A percentile compares a stretch with the other conserved stretches of the same genome.
Conservation (phyloP, 1,140 invertebrate species). For the Lordiphosa collinella region DNA sequence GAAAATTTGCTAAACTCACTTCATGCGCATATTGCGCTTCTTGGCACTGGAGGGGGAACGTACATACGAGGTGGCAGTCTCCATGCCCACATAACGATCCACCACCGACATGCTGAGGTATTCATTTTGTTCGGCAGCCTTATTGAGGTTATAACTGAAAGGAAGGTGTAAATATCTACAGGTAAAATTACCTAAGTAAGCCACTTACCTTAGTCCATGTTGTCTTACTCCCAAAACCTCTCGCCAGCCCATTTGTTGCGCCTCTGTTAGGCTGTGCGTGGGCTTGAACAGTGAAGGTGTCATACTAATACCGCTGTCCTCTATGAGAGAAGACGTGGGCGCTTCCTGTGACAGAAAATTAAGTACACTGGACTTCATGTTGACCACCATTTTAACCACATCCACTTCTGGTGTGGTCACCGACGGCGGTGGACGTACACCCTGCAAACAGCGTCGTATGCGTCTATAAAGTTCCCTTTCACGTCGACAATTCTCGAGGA, state of each 20-base stretch:
- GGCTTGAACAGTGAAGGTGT: conserved; percentile 53
- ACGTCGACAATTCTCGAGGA: conserved; percentile 63
- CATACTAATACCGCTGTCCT: conserved; percentile 37
- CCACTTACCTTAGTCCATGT: conserved; percentile 81
- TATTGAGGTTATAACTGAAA: conserved; percentile 83
- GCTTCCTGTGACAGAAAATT: conserved; percentile 37
- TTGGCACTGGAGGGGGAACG: conserved; percentile 81
- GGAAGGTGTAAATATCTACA: conserved; percentile 68
- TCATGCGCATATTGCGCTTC: conserved; percentile 80
- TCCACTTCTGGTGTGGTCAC: conserved; percentile 82
- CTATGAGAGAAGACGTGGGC: neutral
- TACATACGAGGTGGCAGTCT: conserved; percentile 84
- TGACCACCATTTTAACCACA: conserved; percentile 77
- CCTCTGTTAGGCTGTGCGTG: conserved; percentile 68
- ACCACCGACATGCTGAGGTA: conserved; percentile 82
- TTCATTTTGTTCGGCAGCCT: conserved; percentile 83
- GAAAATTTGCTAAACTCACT: conserved; percentile 39
- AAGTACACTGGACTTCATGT: conserved; percentile 80
- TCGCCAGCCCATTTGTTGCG: conserved; percentile 79
- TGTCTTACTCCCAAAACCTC: conserved; percentile 80
- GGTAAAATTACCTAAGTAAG: conserved; percentile 78
- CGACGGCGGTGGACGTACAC: conserved; percentile 84
- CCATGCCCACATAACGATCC: conserved; percentile 82
- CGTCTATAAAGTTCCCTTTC: conserved; percentile 62
- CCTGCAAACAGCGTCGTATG: conserved; percentile 79